A percentile compares a stretch with the other conserved stretches of the same genome.
Evolutionary conservation across 2,113 vertebrate genomes (phyloP).

Genomic region (Xyrauchen texanus): DNA sequence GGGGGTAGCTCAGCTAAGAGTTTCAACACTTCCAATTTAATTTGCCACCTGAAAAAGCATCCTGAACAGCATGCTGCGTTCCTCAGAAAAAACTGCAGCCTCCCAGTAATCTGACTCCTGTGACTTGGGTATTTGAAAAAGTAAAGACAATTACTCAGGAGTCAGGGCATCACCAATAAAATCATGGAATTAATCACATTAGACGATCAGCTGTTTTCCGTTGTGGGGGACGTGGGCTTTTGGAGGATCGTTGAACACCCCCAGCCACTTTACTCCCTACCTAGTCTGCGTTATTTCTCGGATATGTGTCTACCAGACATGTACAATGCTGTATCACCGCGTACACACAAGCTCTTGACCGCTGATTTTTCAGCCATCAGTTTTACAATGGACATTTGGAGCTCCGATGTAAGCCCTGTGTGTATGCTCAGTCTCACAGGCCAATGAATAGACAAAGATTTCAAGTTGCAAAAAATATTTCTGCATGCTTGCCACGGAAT

Average conservation of each 20-base stretch:
- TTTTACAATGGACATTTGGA: slow-evolving; percentile 43
- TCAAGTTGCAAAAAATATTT: slow-evolving; percentile 9
- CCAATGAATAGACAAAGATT: slow-evolving; percentile 38
- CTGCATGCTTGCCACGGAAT: not conserved
- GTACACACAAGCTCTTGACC: not conserved
- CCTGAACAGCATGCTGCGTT: too few relatives aligned
- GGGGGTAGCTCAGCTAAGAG: too few relatives aligned
- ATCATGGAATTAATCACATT: not conserved
- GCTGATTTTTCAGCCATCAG: slow-evolving; percentile 10
- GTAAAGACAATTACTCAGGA: not conserved
- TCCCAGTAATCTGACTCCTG: too few relatives aligned
- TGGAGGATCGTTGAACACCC: not conserved
- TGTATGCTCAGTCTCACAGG: slow-evolving; percentile 40
- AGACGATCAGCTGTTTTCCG: not conserved
- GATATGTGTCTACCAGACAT: not conserved
- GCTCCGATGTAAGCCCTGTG: slow-evolving; percentile 27
- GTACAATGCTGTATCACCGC: not conserved
- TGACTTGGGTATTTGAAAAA: not conserved
- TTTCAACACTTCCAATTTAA: too few relatives aligned
- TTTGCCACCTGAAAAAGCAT: too few relatives aligned
- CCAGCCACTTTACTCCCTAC: not conserved
- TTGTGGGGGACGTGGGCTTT: not conserved
- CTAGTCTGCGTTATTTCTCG: not conserved
- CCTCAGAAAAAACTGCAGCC: too few relatives aligned
- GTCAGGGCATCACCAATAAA: not conserved